These are phyloP conservation scores for Colistium nudipinnis DNA, from an alignment of 2,113 vertebrate genomes.

Conservation along the genomic window DNA sequence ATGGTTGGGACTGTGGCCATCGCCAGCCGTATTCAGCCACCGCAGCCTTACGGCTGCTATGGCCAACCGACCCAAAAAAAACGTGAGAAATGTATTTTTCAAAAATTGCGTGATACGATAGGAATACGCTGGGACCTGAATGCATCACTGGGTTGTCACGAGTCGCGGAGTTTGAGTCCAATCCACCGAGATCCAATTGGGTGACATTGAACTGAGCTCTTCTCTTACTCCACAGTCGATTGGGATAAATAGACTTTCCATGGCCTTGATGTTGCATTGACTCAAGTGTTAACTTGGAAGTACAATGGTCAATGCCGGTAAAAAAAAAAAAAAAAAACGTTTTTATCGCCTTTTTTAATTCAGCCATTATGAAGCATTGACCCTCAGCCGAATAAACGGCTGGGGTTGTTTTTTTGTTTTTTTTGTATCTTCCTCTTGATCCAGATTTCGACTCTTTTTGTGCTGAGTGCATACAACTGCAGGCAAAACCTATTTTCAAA, in stretches of 20 bases:
- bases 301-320: not conserved
- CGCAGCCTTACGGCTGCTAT: not conserved
- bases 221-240: slow-evolving; percentile 21
- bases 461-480: not conserved
- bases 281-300: slow-evolving; percentile 4
- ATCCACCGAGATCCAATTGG: slow-evolving; percentile 29
- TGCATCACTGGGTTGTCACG: not conserved
- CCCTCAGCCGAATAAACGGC: not conserved
- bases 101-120: slow-evolving; percentile 7
- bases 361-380: slow-evolving; percentile 20
- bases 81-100: not conserved
- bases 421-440: slow-evolving; percentile 1
- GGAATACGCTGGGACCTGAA: too few relatives aligned
- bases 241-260: slow-evolving; percentile 26
- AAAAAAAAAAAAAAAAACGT: not conserved
- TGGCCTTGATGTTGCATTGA: slow-evolving; percentile 20
- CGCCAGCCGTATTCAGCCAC: not conserved
- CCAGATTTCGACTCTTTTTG: slow-evolving; percentile 5
- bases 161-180: not conserved
- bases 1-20: slow-evolving; percentile 15
- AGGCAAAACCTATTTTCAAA: slow-evolving; percentile 27
- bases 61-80: slow-evolving; percentile 1
- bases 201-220: slow-evolving; percentile 29
- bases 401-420: not conserved
- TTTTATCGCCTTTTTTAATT: not conserved